phyloP scores from a whole-genome alignment of 1,140 invertebrate genomes.

The Papilio helenus region DNA sequence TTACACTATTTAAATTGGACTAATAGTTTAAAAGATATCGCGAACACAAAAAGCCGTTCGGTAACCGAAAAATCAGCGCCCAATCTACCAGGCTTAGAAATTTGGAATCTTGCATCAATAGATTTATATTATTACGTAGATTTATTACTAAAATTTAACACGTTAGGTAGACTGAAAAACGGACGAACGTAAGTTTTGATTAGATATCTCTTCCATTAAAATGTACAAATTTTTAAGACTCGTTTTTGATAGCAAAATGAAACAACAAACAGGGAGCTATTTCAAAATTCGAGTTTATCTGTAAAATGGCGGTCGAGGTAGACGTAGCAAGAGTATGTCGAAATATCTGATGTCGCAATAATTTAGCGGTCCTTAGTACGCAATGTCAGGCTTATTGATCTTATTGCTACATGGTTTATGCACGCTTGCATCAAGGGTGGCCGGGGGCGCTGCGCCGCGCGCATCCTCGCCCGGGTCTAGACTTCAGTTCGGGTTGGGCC shows the following conservation, averaged over 20 bases:
- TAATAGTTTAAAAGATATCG: too few relatives aligned
- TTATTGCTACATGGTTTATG: conserved; percentile 12
- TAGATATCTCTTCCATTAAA: too few relatives aligned
- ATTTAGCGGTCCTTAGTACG: conserved; percentile 13
- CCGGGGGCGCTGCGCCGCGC: neutral
- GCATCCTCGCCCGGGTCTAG: conserved; percentile 31
- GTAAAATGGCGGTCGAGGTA: neutral
- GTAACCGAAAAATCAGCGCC: too few relatives aligned
- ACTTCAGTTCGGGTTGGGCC: conserved; percentile 15
- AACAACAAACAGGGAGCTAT: neutral
- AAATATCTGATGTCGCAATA: conserved; percentile 9
- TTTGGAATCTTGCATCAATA: too few relatives aligned
- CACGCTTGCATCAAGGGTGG: conserved; percentile 11
- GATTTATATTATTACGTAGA: too few relatives aligned
- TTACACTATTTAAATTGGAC: too few relatives aligned
- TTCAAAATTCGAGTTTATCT: neutral
- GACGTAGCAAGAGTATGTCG: neutral
- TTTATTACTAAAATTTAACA: too few relatives aligned
- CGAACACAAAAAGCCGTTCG: too few relatives aligned
- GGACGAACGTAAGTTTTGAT: too few relatives aligned
- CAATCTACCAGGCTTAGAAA: too few relatives aligned
- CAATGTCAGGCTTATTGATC: conserved; percentile 31
- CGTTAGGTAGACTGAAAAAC: too few relatives aligned
- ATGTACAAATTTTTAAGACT: neutral
- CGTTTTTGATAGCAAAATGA: neutral